Percentiles rank a stretch among this genome's conserved stretches.
These are phyloP conservation scores for Leistus spinibarbis DNA, from an alignment of 2,888 invertebrate genomes.

Conservation along the genomic window DNA sequence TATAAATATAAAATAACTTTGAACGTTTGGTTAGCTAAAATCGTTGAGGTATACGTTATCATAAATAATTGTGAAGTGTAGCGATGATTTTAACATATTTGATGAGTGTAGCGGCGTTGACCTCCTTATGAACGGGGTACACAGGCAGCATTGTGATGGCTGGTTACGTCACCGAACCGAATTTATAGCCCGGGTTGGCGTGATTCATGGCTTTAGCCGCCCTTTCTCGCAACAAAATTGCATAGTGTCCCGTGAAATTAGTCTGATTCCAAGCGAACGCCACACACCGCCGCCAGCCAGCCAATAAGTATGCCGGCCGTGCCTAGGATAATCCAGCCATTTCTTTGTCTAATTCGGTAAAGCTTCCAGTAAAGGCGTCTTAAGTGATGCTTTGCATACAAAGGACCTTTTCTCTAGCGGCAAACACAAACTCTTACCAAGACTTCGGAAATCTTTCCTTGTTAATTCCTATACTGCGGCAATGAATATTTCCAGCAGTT, in stretches of 20 bases:
- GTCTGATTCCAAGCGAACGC: conserved; percentile 18
- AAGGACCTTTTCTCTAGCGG: not conserved
- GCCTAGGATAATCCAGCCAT: conserved; percentile 24
- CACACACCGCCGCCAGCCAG: not conserved
- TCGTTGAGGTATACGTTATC: too few species aligned
- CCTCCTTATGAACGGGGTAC: too few species aligned
- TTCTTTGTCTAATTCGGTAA: conserved; percentile 26
- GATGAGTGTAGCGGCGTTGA: too few species aligned
- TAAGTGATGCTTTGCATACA: conserved; percentile 19
- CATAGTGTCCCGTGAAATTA: conserved; percentile 35
- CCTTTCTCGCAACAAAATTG: conserved; percentile 14
- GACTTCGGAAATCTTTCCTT: not conserved
- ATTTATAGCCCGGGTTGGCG: not conserved
- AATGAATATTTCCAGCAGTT: too few species aligned
- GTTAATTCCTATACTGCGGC: not conserved
- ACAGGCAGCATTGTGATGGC: too few species aligned
- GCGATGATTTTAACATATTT: too few species aligned
- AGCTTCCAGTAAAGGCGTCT: conserved; percentile 17
- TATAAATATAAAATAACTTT: too few species aligned
- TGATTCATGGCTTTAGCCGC: not conserved
- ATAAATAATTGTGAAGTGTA: too few species aligned
- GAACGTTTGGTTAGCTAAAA: too few species aligned
- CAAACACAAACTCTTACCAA: too few species aligned
- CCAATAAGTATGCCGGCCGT: conserved; percentile 30
- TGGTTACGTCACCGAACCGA: not conserved